A percentile compares a stretch with the other conserved stretches of the same genome.
Evolutionary conservation across 2,113 vertebrate species (phyloP).

Genomic region (western clawed frog (Xenopus tropicalis)): UCB_Xtro_10.0 CM004446.2:695501-696000

Average conservation of each 20-base stretch:
- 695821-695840: slow-evolving; percentile 82
- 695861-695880: slow-evolving; percentile 73
- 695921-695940: slow-evolving; percentile 60
- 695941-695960: too few relatives aligned
- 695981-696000: too few relatives aligned
- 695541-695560: slow-evolving; percentile 85
- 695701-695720: too few relatives aligned
- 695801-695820: slow-evolving; percentile 71
- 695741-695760: too few relatives aligned
- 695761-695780: too few relatives aligned
- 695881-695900: slow-evolving; percentile 85
- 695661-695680: too few relatives aligned
- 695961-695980: too few relatives aligned
- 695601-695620: slow-evolving; percentile 83
- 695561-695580: slow-evolving; percentile 88
- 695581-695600: slow-evolving; percentile 79
- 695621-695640: neutral
- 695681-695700: too few relatives aligned
- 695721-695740: too few relatives aligned
- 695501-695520: slow-evolving; percentile 75
- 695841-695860: slow-evolving; percentile 86
- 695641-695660: too few relatives aligned
- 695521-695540: slow-evolving; percentile 81
- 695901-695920: slow-evolving; percentile 94
- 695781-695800: slow-evolving; percentile 51